Percentiles rank a stretch among this genome's conserved stretches.
Conservation (phyloP, 2,888 invertebrate genomes). For the Cheiracanthium punctorium region DNA sequence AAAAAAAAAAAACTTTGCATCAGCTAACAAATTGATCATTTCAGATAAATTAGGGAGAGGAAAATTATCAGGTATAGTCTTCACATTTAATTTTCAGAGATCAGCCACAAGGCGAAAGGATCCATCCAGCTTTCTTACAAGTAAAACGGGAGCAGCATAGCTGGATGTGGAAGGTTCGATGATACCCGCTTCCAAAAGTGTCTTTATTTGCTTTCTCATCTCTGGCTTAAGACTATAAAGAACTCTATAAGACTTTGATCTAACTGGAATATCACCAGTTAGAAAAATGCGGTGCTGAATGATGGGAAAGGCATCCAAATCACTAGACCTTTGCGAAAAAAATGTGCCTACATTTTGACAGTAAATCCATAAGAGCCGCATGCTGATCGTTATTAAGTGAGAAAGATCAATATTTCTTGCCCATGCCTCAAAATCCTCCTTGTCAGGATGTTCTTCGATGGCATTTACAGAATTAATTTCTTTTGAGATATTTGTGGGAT, state of each 20-base stretch:
- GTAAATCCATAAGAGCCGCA: background rate
- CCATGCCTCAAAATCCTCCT: background rate
- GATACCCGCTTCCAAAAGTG: too few relatives aligned
- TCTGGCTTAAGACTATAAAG: background rate
- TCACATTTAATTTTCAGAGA: too few relatives aligned
- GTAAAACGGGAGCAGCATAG: background rate
- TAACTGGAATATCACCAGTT: background rate
- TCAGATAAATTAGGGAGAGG: too few relatives aligned
- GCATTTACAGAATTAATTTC: too few relatives aligned
- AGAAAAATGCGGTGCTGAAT: too few relatives aligned
- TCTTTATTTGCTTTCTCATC: background rate
- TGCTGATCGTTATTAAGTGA: background rate
- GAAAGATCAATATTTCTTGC: background rate
- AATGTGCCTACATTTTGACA: conserved; percentile 3
- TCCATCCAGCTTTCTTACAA: background rate
- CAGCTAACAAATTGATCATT: too few relatives aligned
- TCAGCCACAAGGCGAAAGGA: too few relatives aligned
- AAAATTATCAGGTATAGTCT: background rate
- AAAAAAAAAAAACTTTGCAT: too few relatives aligned
- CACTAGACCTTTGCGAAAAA: background rate
- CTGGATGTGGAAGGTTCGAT: background rate
- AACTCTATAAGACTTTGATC: background rate
- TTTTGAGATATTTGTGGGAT: too few relatives aligned
- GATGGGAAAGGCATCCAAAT: background rate
- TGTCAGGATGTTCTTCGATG: too few relatives aligned